These are phyloP conservation scores for Urosaurus nigricauda DNA, from an alignment of 2,797 vertebrate species.

Conservation along the genomic window DNA sequence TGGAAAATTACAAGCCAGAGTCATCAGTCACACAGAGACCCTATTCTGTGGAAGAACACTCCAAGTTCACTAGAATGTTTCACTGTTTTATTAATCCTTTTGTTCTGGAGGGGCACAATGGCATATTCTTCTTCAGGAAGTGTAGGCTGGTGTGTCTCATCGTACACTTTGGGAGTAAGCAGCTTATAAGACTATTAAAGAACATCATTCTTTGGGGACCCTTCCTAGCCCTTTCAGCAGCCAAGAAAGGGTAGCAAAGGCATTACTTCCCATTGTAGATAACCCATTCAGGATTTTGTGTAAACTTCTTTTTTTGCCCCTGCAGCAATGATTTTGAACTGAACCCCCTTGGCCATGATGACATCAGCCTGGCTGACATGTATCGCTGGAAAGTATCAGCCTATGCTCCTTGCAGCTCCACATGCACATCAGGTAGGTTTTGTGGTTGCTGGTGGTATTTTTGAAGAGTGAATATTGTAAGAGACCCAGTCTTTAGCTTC, in stretches of 20 bases:
- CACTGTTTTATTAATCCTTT: not conserved
- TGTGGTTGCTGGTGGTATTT: not conserved
- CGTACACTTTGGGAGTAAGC: not conserved
- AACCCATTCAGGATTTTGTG: not conserved
- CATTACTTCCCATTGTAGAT: not conserved
- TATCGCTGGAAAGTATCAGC: conserved; percentile 94
- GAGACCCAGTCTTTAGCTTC: not conserved
- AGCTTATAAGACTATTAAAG: not conserved
- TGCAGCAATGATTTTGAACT: conserved; percentile 88
- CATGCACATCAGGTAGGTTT: conserved; percentile 88
- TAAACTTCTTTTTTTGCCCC: conserved; percentile 20
- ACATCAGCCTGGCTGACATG: conserved; percentile 89
- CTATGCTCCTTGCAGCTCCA: conserved; percentile 92
- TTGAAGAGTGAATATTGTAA: not conserved
- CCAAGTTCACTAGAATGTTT: too few relatives aligned
- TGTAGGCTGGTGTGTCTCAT: not conserved
- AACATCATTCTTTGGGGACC: not conserved
- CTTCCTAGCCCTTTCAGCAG: not conserved
- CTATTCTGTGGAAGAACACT: not conserved
- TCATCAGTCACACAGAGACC: not conserved
- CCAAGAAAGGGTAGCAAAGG: not conserved
- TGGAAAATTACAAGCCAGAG: not conserved
- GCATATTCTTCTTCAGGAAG: not conserved
- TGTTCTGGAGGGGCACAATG: too few relatives aligned
- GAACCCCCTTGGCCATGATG: conserved; percentile 77